Base-by-base conservation (phyloP, 2,113 vertebrate species). In the Taxidea taxus region DNA sequence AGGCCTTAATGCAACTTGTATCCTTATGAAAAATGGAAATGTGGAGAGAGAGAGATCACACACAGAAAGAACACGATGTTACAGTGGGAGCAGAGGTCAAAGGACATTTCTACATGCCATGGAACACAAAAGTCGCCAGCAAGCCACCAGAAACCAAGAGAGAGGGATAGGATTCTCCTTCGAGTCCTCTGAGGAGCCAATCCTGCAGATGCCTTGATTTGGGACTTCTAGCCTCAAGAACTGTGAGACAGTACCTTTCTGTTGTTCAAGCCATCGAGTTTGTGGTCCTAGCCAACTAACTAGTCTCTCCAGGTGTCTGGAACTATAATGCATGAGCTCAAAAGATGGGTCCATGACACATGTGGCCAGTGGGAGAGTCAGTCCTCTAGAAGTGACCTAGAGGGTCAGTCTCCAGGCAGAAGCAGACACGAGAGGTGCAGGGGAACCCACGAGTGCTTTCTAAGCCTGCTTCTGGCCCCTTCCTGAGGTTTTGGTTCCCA, bases 171-270 rank as follows among this genome's bases (percentile, higher is more conserved):
- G n/a, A 54, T 25, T 12, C 58, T 66, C 31, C 8, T 10, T 18
- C 29, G 12, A 47, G 44, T 4, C 23, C 16, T 34, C 44, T 9
- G 49, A 60, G 11, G 34, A 83, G 74, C n/a, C 83, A 72, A 29
- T 4, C 7, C 64, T 21, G 0, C 14, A 9, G 29, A 44, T 15
- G 2, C 10, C 29, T 18, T 29, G 37, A 29, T 21, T 42, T 58
- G 27, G 10, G 34, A 31, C 16, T 20, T 68, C 6, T 0, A 64
- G 31, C 12, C 66, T 82, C 66, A 54, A 66, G 31, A 74, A 44
- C 64, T 47, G 4, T 3, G 2, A 21, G 60, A 58, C 11, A 18
- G 29, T 49, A 34, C 0, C 56, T 21, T 27, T 68, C 47, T 37
- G 15, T 66, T 13, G 14, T 47, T 47, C 10, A 78, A 87, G 91